Base-by-base conservation (phyloP, 1,140 invertebrate genomes). In the Samia ricini region DNA sequence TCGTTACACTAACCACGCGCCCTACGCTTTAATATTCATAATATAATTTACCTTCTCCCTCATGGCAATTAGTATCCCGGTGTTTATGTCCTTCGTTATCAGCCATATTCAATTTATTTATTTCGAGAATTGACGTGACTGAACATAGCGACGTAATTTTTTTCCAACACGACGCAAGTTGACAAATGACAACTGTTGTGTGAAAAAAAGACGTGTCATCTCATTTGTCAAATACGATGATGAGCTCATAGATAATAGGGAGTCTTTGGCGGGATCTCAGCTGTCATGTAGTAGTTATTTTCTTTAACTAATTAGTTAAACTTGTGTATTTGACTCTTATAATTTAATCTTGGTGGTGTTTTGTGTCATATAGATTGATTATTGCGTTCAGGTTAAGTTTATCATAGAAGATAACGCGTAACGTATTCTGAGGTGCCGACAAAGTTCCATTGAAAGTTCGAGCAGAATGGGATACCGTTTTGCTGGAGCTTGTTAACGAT, bases 81-180 rank as follows among this genome's bases (percentile, higher is more conserved):
- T 88, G 85, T 88, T 86, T 88, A 83, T 77, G 75, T 84, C 77
- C 86, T 74, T 86, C 82, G 79, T 69, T 77, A 81, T 88, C 86
- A 88, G 87, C 83, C 87, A 89, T 89, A 79, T 84, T 85, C 79
- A 85, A 85, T 87, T 89, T 89, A 89, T 89, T 89, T 89, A 89
- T 89, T 89, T 84, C 78, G 78, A 80, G 78, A 80, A 76, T 73
- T 81, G 77, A 88, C 82, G 83, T 83, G 76, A 85, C 76, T 88
- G 86, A 88, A 88, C 86, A 89, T 89, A 89, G 82, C 83, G 85
- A 83, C 76, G 81, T 79, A 73, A 79, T 83, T 83, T 85, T 89
- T 88, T 89, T 87, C 86, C 83, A 89, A 87, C 83, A 78, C 86
- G 84, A 87, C 86, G 81, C 81, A 87, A 66, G 71, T 75, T 52